Evolutionary conservation across 1,140 invertebrate genomes (phyloP).

Genomic region (Plectus sambesii): DNA sequence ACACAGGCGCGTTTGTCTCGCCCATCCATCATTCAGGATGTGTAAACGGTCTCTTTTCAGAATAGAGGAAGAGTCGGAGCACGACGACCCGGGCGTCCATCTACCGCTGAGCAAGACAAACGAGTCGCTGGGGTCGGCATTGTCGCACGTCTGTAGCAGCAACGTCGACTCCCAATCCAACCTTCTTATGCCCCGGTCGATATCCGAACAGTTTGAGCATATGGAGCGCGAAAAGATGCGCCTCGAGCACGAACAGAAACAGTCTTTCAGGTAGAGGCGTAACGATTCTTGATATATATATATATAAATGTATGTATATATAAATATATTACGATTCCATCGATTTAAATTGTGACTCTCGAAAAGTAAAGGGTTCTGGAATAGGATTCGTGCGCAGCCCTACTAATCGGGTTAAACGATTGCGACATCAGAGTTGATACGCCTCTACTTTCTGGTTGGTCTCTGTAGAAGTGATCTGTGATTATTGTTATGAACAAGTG

Average conservation of each 20-base stretch:
- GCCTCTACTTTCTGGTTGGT: no score
- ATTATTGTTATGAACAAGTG: no score
- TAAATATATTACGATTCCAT: no score
- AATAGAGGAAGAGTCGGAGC: conserved; percentile 26
- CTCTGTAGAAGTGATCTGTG: no score
- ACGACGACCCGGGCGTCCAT: conserved; percentile 12
- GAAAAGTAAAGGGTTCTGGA: no score
- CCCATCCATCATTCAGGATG: conserved; percentile 1
- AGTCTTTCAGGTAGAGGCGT: background rate
- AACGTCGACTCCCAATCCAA: conserved; percentile 3
- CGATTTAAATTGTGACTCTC: no score
- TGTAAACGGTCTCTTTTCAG: conserved; percentile 10
- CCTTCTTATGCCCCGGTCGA: conserved; percentile 19
- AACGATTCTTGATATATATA: no score
- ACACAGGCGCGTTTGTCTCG: conserved; percentile 12
- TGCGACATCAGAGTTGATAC: no score
- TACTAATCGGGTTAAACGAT: no score
- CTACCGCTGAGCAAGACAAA: conserved; percentile 16
- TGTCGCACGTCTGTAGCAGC: no score
- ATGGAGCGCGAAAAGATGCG: background rate
- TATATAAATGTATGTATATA: no score
- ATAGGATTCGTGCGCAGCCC: no score
- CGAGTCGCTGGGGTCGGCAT: conserved; percentile 14
- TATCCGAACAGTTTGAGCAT: conserved; percentile 25
- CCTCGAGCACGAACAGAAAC: background rate